Evolutionary conservation across 2,113 vertebrate genomes (phyloP), one percentile per base, ranked within the genome.

Genomic region (Picathartes gymnocephalus): DNA sequence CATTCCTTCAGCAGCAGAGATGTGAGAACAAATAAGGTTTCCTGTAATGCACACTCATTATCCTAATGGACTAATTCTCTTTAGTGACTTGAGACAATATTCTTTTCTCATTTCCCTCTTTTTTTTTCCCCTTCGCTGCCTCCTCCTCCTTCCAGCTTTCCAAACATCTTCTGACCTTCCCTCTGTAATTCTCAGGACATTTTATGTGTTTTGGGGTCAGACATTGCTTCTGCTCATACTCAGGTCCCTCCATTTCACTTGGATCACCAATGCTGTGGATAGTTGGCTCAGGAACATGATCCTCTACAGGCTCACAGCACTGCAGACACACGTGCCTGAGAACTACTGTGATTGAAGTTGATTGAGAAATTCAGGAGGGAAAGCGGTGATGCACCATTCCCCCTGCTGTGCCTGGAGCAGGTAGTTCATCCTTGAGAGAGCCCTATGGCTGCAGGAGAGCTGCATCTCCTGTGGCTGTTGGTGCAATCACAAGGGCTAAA

Each of bases 401-500:
- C 25, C 31, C 15, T 40, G 35, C 54, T 77, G 33, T 25, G 21
- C 35, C 21, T 79, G 72, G 68, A 81, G 61, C 45, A 72, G 27
- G n/a, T 15, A 15, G 44, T 6, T 90, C 45, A 13, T 47, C 45
- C 56, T 12, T 27, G 57, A 47, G 61, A 84, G 10, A 25, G 15
- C 62, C 47, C 45, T 13, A 14, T 42, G 56, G 44, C 57, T 91
- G 58, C 51, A 62, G 60, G 64, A 90, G 31, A 86, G 73, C 82
- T 94, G 45, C 58, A 22, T 74, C 50, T 83, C 44, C 78, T 81
- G 44, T 5, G 21, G 54, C 18, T 57, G 73, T 40, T 76, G 91
- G 58, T 91, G 79, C 27, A 61, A 85, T 93, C 83, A 50, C 57
- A 81, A 83, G 37, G 73, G 57, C 53, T 81, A 62, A 89, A 70